Base-by-base conservation (phyloP, 2,113 vertebrate genomes). In the Catharus minimus region DNA sequence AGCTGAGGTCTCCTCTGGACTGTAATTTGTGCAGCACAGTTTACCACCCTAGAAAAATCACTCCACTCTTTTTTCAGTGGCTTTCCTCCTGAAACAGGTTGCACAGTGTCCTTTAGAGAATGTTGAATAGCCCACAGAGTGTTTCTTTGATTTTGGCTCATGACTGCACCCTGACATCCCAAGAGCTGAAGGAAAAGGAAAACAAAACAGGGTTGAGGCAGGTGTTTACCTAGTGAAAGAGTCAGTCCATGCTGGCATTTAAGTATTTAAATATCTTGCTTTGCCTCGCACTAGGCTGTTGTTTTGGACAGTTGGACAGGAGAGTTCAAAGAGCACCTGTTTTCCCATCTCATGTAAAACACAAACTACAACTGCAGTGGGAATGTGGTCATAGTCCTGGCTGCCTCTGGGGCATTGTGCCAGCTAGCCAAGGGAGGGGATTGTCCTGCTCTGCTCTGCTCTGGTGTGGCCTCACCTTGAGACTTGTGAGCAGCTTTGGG, bases 41-140 rank as follows among this genome's bases (percentile, higher is more conserved):
- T 96, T 94, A 92, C 95, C 56, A 89, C 75, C 65, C 64, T 78
- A 78, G 84, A 88, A 85, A 94, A 89, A 83, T 95, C 47, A 15
- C 21, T 60, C 9, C 58, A 30, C 74, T 72, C 26, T 72, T 58
- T 89, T 93, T 88, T 66, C 89, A 88, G 84, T 84, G 57, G 20
- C 61, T 96, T 95, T 91, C 79, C 96, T 96, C 78, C 75, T 82
- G 82, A 72, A 75, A 93, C 16, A 16, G 80, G 64, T 95, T 91
- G 73, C 73, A 52, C 39, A 4, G 39, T 69, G 90, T 78, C 81
- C 85, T 95, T 96, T 67, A 64, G 76, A 90, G 92, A 91, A 96
- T 86, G 66, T 72, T 95, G 87, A 97, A 38, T 58, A 96, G 50
- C 1, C 46, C 67, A 57, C 38, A 47, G 33, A 73, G 57, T 68